Conservation (phyloP, 2,888 invertebrate genomes). For the Nowickia ferox region DNA sequence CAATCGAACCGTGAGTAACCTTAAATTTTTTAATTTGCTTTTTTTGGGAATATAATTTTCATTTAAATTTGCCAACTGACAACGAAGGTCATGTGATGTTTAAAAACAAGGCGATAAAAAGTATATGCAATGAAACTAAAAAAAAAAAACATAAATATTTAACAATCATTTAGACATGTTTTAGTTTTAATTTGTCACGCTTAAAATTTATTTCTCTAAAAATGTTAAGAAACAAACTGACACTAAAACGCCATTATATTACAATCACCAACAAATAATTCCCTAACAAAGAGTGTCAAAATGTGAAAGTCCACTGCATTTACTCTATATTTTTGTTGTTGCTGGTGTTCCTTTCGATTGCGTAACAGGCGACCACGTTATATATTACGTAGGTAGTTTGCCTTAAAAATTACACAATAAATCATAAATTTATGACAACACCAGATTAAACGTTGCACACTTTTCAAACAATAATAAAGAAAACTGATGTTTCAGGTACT, state of each 20-base stretch:
- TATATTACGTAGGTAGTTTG: constrained; percentile 55
- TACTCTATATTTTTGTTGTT: constrained; percentile 18
- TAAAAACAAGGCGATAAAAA: background rate
- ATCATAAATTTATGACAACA: constrained; percentile 72
- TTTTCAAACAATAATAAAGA: constrained; percentile 7
- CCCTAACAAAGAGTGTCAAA: constrained; percentile 57
- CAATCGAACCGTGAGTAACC: background rate
- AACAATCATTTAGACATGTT: constrained; percentile 33
- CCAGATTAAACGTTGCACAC: background rate
- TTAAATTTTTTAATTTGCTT: background rate
- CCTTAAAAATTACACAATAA: constrained; percentile 66
- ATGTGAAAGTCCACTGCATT: constrained; percentile 63
- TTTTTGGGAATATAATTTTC: background rate
- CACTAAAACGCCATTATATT: background rate
- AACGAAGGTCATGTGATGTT: constrained; percentile 1
- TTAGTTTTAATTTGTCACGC: constrained; percentile 56
- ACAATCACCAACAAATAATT: constrained; percentile 69
- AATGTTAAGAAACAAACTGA: background rate
- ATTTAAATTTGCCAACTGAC: background rate
- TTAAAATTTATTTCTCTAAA: constrained; percentile 1
- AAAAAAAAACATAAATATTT: constrained; percentile 14
- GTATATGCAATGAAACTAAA: background rate
- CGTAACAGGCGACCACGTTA: constrained; percentile 49
- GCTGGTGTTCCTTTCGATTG: constrained; percentile 20
- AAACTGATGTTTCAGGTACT: constrained; percentile 27